These are phyloP conservation scores for Melangyna quadrimaculata DNA, from an alignment of 2,888 invertebrate species.

Conservation along the genomic window DNA sequence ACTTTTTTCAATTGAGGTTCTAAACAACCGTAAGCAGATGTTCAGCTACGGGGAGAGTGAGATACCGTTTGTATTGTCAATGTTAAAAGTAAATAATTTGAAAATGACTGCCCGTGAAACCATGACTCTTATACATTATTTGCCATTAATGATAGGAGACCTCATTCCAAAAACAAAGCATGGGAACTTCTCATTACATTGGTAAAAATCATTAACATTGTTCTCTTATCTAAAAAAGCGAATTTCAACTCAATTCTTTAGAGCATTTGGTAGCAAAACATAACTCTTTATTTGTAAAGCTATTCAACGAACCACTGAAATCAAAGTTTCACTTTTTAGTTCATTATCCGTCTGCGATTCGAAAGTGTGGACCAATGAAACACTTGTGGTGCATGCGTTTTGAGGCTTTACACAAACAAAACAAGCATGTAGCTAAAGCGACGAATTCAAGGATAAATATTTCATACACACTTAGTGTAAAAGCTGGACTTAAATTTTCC, in stretches of 20 bases:
- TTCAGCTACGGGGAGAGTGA: conserved; percentile 54
- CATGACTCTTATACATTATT: conserved; percentile 37
- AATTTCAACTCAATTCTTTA: conserved; percentile 16
- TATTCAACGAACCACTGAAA: background rate
- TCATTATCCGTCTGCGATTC: too few relatives aligned
- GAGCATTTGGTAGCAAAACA: conserved; percentile 52
- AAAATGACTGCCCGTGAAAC: conserved; percentile 51
- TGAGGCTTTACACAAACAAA: conserved; percentile 35
- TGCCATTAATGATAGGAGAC: conserved; percentile 54
- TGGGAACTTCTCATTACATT: conserved; percentile 16
- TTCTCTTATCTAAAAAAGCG: conserved; percentile 43
- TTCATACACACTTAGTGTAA: conserved; percentile 38
- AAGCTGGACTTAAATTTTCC: conserved; percentile 46
- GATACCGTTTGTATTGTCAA: conserved; percentile 16
- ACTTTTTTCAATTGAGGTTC: background rate
- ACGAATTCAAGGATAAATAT: conserved; percentile 44
- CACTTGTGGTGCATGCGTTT: too few relatives aligned
- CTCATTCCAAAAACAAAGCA: too few relatives aligned
- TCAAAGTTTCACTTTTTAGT: too few relatives aligned
- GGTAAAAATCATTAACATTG: conserved; percentile 16
- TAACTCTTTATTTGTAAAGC: background rate
- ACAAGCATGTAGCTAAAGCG: conserved; percentile 40
- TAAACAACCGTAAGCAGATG: conserved; percentile 44
- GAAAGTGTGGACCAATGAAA: too few relatives aligned
- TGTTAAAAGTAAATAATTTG: conserved; percentile 26